These are phyloP conservation scores for Furcula furcula DNA, from an alignment of 2,888 invertebrate genomes.

Conservation along the genomic window DNA sequence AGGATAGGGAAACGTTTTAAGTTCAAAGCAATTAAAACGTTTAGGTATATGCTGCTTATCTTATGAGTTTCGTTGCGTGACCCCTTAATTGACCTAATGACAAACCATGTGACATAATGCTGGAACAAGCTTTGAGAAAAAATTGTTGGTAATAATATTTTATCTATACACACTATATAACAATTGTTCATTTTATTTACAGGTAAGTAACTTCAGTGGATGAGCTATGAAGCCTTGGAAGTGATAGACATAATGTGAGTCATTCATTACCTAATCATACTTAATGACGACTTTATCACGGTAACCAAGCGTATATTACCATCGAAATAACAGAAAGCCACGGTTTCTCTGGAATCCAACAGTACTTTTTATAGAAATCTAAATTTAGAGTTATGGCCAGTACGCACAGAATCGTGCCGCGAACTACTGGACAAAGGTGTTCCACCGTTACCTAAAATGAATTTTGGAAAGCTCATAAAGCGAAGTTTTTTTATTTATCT, in stretches of 20 bases:
- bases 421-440: constrained; percentile 44
- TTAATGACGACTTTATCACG: neutral
- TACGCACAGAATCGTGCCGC: constrained; percentile 39
- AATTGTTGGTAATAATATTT: neutral
- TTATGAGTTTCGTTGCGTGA: constrained; percentile 44
- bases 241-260: constrained; percentile 40
- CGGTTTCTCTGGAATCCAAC: constrained; percentile 51
- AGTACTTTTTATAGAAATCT: constrained; percentile 61
- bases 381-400: constrained; percentile 57
- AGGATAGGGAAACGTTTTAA: constrained; percentile 20
- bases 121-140: constrained; percentile 26
- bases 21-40: constrained; percentile 27
- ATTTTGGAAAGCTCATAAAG: constrained; percentile 7
- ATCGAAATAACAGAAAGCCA: constrained; percentile 18
- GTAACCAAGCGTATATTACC: constrained; percentile 9
- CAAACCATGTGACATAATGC: constrained; percentile 52
- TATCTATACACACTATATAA: neutral
- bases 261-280: constrained; percentile 9
- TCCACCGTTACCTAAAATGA: constrained; percentile 10
- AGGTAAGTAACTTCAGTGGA: constrained; percentile 32
- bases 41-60: constrained; percentile 46
- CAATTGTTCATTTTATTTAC: constrained; percentile 28
- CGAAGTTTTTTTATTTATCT: neutral
- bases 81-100: constrained; percentile 62
- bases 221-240: constrained; percentile 40